These are phyloP conservation scores for Psilopsiagon aymara DNA, from an alignment of 2,113 vertebrate species.

Conservation along the genomic window DNA sequence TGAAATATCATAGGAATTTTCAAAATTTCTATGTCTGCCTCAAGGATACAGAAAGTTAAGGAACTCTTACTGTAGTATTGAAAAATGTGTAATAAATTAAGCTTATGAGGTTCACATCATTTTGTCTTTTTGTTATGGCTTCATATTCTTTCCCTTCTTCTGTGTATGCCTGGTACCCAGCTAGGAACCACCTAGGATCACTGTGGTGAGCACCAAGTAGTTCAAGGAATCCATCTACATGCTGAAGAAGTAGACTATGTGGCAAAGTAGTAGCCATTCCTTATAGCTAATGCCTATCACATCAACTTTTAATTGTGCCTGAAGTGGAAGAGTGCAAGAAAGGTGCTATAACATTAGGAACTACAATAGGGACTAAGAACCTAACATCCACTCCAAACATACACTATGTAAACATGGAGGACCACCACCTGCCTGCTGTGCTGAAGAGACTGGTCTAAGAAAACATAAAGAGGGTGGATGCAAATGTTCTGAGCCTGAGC, in stretches of 20 bases:
- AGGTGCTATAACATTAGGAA: not conserved
- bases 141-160: not conserved
- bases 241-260: fast-evolving
- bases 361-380: not conserved
- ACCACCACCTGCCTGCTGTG: not conserved
- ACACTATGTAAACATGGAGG: not conserved
- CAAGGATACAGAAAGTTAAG: not conserved
- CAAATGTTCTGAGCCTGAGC: not conserved
- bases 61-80: not conserved
- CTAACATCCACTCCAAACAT: not conserved
- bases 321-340: not conserved
- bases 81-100: not conserved
- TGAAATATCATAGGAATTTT: not conserved
- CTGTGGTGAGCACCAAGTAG: not conserved
- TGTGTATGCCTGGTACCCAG: not conserved
- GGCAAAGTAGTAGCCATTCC: not conserved
- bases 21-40: not conserved
- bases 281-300: not conserved
- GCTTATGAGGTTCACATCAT: fast-evolving
- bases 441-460: not conserved
- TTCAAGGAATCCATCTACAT: fast-evolving
- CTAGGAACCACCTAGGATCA: not conserved
- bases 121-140: not conserved
- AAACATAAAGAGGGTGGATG: fast-evolving
- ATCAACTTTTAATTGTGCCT: not conserved